phyloP scores from a whole-genome alignment of 2,113 vertebrate genomes.

The Vanacampus margaritifer region DNA sequence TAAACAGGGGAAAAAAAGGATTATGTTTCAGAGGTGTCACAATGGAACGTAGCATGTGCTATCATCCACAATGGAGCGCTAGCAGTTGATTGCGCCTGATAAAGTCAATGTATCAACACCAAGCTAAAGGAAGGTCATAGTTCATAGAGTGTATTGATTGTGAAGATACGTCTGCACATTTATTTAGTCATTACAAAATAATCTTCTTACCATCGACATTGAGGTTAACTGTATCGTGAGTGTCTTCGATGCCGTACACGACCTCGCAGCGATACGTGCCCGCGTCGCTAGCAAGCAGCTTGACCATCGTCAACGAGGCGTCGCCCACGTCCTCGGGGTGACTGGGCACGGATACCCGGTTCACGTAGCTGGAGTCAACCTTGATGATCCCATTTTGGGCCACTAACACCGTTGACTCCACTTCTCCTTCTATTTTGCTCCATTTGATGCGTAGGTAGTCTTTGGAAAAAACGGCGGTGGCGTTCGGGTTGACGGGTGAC shows the following conservation, averaged over 20 bases:
- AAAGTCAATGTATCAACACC: neutral
- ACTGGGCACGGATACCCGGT: conserved; percentile 85
- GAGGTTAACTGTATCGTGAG: conserved; percentile 79
- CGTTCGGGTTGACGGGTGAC: conserved; percentile 71
- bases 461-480: conserved; percentile 49
- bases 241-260: conserved; percentile 92
- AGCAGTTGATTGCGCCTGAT: neutral
- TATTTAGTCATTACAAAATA: neutral
- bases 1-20: neutral
- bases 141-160: too few species aligned
- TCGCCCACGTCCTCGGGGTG: conserved; percentile 84
- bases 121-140: neutral
- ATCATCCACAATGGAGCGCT: neutral
- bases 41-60: neutral
- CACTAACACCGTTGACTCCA: conserved; percentile 86
- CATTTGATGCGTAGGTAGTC: conserved; percentile 93
- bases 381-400: conserved; percentile 90
- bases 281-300: conserved; percentile 86
- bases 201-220: conserved; percentile 82
- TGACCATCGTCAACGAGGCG: conserved; percentile 86
- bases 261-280: conserved; percentile 94
- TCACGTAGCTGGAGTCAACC: conserved; percentile 82
- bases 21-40: neutral
- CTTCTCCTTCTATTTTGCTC: conserved; percentile 84
- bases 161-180: too few species aligned